Percentiles rank a stretch among this genome's conserved stretches.
Conservation (phyloP, 2,888 invertebrate species). For the Euplexia lucipara region DNA sequence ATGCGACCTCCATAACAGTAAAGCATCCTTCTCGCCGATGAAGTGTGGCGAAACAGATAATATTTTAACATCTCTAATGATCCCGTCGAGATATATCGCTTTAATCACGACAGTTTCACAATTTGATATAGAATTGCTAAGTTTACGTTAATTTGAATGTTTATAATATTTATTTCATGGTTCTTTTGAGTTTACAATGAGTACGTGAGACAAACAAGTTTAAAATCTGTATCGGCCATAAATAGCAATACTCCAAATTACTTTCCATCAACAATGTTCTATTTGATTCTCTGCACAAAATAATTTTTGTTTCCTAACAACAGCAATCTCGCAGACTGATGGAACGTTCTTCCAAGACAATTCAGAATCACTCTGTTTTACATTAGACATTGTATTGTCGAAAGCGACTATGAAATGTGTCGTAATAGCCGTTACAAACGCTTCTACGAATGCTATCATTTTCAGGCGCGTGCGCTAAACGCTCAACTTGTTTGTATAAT, state of each 20-base stretch:
- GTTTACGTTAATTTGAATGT: slow-evolving; percentile 14
- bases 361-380: slow-evolving; percentile 64
- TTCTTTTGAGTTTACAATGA: slow-evolving; percentile 1
- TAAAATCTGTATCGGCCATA: neutral
- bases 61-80: slow-evolving; percentile 65
- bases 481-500: slow-evolving; percentile 59
- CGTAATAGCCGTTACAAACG: slow-evolving; percentile 58
- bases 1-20: slow-evolving; percentile 76
- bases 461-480: slow-evolving; percentile 59
- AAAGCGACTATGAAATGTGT: slow-evolving; percentile 63
- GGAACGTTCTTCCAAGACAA: slow-evolving; percentile 57
- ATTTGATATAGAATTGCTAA: slow-evolving; percentile 25
- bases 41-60: slow-evolving; percentile 70
- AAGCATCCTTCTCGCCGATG: slow-evolving; percentile 71
- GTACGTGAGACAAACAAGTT: neutral
- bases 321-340: slow-evolving; percentile 56
- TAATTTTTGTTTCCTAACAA: slow-evolving; percentile 46
- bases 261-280: slow-evolving; percentile 1
- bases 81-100: slow-evolving; percentile 43
- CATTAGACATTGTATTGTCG: slow-evolving; percentile 63
- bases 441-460: slow-evolving; percentile 58
- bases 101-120: slow-evolving; percentile 46
- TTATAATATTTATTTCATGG: slow-evolving; percentile 13
- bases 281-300: slow-evolving; percentile 28
- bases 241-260: slow-evolving; percentile 5